Evolutionary conservation across 2,113 vertebrate genomes (phyloP), one percentile per base, ranked within the genome.

Genomic region (Coryphaenoides rupestris): DNA sequence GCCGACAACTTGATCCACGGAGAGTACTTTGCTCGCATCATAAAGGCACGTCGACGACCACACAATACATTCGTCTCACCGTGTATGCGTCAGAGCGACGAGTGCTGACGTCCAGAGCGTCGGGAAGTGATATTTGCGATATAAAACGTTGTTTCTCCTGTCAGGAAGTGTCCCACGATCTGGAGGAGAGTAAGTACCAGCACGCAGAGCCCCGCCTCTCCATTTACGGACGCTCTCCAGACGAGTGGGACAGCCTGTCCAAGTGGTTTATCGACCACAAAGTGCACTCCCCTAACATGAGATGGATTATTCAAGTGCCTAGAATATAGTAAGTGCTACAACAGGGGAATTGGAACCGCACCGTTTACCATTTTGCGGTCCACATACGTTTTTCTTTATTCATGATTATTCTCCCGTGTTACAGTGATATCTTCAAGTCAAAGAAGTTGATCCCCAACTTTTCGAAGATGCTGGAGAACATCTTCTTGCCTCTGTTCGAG

Each of bases 101-200:
- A 40, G 33, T 7, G 33, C 33, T 40, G 13, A 12, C 33, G 13
- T 40, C 13, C 33, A 40, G 9, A 40, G 5, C 33, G 2, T 40
- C 13, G 33, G 33, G 13, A 40, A 12, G 33, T 40, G 33, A 40
- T 40, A 40, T 40, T n/a, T 40, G 33, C 5, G 5, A 40, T 40
- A 12, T 7, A 40, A 10, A 40, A 10, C n/a, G 28, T 61, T 66
- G 50, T 5, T 57, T 64, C 23, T 21, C 62, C 47, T 12, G 60
- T 15, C 68, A 98, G 95, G 95, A 97, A 83, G 95, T 97, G 78
- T 89, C 94, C 65, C 71, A 80, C 66, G 93, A 95, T 74, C 87
- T 97, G 73, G 93, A 96, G 85, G 95, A 96, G 77, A 98, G 94
- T 84, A 96, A 95, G 84, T 97, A 96, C 81, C 95, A 96, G 81